phyloP scores from a whole-genome alignment of 92 coral and sea anemone species.

The Parazoanthus darwini region DNA sequence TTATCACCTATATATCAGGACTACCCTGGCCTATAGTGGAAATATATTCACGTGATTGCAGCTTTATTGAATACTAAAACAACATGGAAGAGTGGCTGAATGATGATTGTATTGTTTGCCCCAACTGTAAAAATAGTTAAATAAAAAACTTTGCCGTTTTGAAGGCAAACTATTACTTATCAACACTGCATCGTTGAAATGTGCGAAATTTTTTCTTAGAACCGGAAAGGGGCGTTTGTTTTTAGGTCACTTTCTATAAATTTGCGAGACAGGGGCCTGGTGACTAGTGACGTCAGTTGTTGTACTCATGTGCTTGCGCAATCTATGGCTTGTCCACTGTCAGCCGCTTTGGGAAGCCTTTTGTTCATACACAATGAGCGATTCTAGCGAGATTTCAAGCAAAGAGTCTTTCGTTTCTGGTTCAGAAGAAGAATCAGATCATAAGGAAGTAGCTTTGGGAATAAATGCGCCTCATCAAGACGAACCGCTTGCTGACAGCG shows the following conservation, averaged over 20 bases:
- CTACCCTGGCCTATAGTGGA: too few relatives aligned
- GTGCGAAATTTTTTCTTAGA: background rate
- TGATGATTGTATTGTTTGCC: too few relatives aligned
- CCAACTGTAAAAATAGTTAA: too few relatives aligned
- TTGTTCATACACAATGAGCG: background rate
- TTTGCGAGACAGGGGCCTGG: background rate
- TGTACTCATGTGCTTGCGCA: slow-evolving; percentile 1
- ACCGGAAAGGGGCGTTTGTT: background rate
- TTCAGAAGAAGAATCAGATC: slow-evolving; percentile 9
- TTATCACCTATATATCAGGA: too few relatives aligned
- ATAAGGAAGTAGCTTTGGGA: background rate
- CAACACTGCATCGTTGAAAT: background rate
- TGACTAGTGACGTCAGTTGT: slow-evolving; percentile 4
- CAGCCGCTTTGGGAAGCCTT: background rate
- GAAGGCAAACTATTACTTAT: background rate
- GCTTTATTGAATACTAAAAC: too few relatives aligned
- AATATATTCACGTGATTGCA: too few relatives aligned
- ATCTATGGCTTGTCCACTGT: background rate
- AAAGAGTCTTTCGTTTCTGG: background rate
- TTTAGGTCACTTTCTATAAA: background rate
- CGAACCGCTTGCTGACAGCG: background rate
- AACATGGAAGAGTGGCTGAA: too few relatives aligned
- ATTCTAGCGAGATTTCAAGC: background rate
- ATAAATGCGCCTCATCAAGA: background rate
- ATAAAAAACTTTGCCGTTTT: background rate